Percentiles rank a stretch among this genome's conserved stretches.
Evolutionary conservation across 1,140 invertebrate genomes (phyloP).

Genomic region (Pseudomyrmex cubaensis): DNA sequence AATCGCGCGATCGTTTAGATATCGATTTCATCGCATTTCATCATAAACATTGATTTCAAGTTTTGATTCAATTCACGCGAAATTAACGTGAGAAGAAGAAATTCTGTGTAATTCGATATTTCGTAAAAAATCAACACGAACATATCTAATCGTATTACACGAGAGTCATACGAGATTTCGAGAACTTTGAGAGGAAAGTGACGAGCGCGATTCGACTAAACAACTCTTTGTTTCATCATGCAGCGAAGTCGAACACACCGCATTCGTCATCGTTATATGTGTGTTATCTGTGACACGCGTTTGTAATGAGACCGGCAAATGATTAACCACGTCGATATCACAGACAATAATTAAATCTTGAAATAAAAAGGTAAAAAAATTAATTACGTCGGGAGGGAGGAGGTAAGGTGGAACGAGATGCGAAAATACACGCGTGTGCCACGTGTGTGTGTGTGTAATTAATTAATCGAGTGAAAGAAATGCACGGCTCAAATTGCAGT

Average conservation of each 20-base stretch:
- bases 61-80: too few species aligned
- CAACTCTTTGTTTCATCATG: not conserved
- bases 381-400: not conserved
- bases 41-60: too few species aligned
- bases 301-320: not conserved
- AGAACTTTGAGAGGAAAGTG: not conserved
- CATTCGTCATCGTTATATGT: not conserved
- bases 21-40: too few species aligned
- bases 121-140: not conserved
- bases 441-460: not conserved
- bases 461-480: slow-evolving; percentile 36
- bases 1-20: too few species aligned
- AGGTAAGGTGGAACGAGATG: not conserved
- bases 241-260: not conserved
- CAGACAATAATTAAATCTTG: not conserved
- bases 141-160: not conserved
- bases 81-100: too few species aligned
- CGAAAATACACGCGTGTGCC: not conserved
- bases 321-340: not conserved
- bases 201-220: slow-evolving; percentile 8
- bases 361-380: slow-evolving; percentile 6
- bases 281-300: not conserved
- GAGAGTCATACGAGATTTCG: not conserved
- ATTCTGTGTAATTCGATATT: not conserved
- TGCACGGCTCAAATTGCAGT: not conserved